phyloP scores from a whole-genome alignment of 2,113 vertebrate genomes.

The Puffinus mauretanicus region DNA sequence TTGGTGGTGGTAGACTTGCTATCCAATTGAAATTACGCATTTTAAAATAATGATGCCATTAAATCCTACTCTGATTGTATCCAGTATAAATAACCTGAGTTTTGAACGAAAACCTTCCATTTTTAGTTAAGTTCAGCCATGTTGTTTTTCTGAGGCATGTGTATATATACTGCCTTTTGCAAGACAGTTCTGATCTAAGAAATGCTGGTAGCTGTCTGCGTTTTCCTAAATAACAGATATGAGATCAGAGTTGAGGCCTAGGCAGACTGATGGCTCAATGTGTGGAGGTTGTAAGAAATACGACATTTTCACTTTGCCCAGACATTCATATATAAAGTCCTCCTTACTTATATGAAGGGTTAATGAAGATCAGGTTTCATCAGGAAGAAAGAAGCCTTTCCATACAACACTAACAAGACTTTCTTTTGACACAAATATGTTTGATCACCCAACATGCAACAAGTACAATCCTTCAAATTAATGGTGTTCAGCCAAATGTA shows the following conservation, averaged over 20 bases:
- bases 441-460: not conserved
- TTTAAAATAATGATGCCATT: not conserved
- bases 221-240: not conserved
- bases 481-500: conserved; percentile 30
- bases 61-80: not conserved
- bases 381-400: not conserved
- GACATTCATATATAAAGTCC: not conserved
- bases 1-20: not conserved
- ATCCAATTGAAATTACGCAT: not conserved
- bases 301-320: not conserved
- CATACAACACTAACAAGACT: not conserved
- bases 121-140: not conserved
- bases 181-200: not conserved
- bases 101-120: not conserved
- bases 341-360: not conserved
- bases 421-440: not conserved
- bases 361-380: not conserved
- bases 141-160: not conserved
- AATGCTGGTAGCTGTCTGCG: not conserved
- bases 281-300: not conserved
- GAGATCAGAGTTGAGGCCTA: not conserved
- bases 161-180: not conserved
- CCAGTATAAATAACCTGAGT: not conserved
- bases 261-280: not conserved
- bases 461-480: not conserved